Evolutionary conservation across 2,113 vertebrate species (phyloP).

Genomic region (Mungos mungo): DNA sequence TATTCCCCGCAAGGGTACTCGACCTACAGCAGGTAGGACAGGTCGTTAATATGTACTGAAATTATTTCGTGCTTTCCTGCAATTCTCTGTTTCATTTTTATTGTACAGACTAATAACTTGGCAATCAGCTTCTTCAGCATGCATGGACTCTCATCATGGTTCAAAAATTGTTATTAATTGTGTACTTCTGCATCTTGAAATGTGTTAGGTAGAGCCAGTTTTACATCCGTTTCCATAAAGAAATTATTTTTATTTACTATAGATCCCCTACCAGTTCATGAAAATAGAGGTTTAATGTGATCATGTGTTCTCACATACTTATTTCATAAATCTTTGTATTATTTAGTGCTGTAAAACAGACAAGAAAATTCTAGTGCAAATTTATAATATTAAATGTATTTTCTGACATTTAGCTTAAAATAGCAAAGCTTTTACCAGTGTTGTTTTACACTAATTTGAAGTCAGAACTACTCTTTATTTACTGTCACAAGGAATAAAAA

Average conservation of each 20-base stretch:
- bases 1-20: neutral
- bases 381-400: constrained; percentile 12
- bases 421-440: neutral
- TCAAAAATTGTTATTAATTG: neutral
- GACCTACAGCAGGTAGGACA: neutral
- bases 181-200: constrained; percentile 22
- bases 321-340: constrained; percentile 13
- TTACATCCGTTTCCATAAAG: neutral
- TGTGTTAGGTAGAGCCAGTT: neutral
- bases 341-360: neutral
- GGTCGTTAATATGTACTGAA: neutral
- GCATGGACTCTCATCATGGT: neutral
- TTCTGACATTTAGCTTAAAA: constrained; percentile 34
- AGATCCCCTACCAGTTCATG: neutral
- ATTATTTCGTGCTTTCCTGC: neutral
- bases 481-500: neutral
- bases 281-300: neutral
- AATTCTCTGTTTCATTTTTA: neutral
- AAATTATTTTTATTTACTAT: constrained; percentile 44
- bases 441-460: constrained; percentile 36
- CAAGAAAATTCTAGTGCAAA: neutral
- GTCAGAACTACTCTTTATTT: neutral
- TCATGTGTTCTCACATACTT: neutral
- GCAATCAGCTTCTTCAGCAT: neutral
- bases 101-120: neutral